Evolutionary conservation across 2,797 vertebrate genomes (phyloP).

Genomic region (Neosalanx taihuensis): DNA sequence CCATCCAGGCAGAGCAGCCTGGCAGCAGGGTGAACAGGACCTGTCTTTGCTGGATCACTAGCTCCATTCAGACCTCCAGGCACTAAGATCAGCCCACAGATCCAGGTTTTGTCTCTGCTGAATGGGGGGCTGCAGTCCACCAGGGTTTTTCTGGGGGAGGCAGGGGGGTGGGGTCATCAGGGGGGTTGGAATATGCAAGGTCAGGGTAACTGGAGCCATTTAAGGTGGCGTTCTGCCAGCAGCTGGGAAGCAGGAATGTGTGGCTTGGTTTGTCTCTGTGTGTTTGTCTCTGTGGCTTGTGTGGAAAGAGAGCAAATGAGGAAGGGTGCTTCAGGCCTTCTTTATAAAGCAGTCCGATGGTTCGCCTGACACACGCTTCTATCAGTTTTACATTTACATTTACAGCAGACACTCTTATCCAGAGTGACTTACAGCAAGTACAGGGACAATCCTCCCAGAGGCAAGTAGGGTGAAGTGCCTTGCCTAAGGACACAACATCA

Average conservation of each 20-base stretch:
- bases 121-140: conserved; percentile 65
- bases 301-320: conserved; percentile 19
- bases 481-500: too few relatives aligned
- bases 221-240: conserved; percentile 59
- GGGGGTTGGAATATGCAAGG: conserved; percentile 70
- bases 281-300: conserved; percentile 8
- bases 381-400: too few relatives aligned
- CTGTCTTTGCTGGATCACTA: conserved; percentile 65
- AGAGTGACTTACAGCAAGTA: too few relatives aligned
- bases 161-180: conserved; percentile 42
- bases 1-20: conserved; percentile 19
- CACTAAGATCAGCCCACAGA: conserved; percentile 68
- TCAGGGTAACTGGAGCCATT: conserved; percentile 74
- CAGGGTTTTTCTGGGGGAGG: conserved; percentile 56
- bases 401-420: too few relatives aligned
- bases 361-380: too few relatives aligned
- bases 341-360: too few relatives aligned
- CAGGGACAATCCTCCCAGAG: too few relatives aligned
- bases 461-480: too few relatives aligned
- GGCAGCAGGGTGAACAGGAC: conserved; percentile 49
- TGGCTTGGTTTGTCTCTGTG: conserved; percentile 19
- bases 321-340: not conserved
- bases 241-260: conserved; percentile 42
- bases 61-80: conserved; percentile 68
- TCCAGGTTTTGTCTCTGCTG: conserved; percentile 76